These are phyloP conservation scores for Melanocharis versteri DNA, from an alignment of 2,113 vertebrate genomes.

Conservation along the genomic window DNA sequence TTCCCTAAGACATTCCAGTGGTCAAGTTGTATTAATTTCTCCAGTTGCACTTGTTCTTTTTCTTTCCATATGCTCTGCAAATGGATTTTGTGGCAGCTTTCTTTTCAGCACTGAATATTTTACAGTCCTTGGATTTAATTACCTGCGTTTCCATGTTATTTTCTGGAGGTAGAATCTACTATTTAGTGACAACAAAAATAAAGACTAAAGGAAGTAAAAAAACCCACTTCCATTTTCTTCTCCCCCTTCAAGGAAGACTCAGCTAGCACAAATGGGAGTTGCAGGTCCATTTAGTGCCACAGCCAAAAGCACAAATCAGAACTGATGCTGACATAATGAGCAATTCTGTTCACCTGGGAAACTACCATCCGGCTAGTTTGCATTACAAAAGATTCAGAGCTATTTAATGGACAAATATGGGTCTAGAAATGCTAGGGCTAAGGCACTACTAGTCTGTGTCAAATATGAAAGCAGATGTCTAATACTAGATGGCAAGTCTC, in stretches of 20 bases:
- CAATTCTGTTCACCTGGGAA: not conserved
- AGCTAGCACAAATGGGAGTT: not conserved
- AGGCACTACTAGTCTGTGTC: not conserved
- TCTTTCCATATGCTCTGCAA: not conserved
- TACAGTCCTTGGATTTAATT: not conserved
- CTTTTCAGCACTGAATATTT: not conserved
- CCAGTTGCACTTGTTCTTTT: not conserved
- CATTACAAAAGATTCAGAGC: not conserved
- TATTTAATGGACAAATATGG: not conserved
- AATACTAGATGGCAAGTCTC: not conserved
- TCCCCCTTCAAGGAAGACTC: not conserved
- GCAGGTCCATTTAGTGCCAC: not conserved
- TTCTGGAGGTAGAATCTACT: not conserved
- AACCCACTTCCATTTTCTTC: not conserved
- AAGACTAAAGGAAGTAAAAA: not conserved
- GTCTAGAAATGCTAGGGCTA: not conserved
- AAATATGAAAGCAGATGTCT: not conserved
- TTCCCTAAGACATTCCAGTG: not conserved
- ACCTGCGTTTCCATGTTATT: not conserved
- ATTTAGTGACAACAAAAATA: not conserved
- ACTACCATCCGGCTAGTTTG: not conserved
- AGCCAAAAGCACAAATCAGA: not conserved
- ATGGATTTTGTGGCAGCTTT: not conserved
- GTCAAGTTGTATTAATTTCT: conserved; percentile 20
- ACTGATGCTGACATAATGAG: not conserved